A percentile compares a stretch with the other conserved stretches of the same genome.
These are phyloP conservation scores for Gavialis gangeticus DNA, from an alignment of 2,113 vertebrate species.

Conservation along the genomic window DNA sequence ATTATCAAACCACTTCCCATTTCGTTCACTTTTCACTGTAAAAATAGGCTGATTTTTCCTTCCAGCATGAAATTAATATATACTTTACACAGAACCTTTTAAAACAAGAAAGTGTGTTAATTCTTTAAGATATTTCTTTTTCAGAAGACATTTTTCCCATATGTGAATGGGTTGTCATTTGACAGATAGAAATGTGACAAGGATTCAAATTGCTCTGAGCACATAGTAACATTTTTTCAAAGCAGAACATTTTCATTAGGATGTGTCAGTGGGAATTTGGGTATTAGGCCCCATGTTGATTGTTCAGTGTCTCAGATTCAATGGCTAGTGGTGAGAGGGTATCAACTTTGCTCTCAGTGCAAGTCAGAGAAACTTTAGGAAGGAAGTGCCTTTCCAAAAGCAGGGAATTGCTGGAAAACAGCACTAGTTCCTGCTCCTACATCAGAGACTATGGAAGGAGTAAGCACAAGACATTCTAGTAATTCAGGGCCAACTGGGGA, in stretches of 20 bases:
- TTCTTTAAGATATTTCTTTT: background rate
- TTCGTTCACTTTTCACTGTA: background rate
- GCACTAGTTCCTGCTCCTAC: background rate
- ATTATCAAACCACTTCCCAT: background rate
- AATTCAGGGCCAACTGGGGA: background rate
- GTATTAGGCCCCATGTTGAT: background rate
- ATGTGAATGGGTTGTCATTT: background rate
- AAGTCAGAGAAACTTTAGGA: background rate
- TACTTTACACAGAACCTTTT: background rate
- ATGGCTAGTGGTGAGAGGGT: background rate
- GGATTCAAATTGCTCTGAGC: background rate
- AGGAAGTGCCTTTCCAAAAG: background rate
- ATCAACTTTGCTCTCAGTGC: background rate
- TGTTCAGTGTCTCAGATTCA: background rate
- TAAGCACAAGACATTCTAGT: background rate
- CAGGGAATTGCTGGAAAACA: background rate
- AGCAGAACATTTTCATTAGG: background rate
- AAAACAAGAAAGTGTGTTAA: background rate
- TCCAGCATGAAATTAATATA: background rate
- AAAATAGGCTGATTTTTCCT: background rate
- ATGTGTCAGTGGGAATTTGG: background rate
- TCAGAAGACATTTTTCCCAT: background rate
- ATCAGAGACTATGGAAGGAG: background rate
- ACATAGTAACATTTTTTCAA: background rate
- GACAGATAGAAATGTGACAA: accelerated